phyloP scores from a whole-genome alignment of 2,797 vertebrate species.

The Artibeus lituratus region DNA sequence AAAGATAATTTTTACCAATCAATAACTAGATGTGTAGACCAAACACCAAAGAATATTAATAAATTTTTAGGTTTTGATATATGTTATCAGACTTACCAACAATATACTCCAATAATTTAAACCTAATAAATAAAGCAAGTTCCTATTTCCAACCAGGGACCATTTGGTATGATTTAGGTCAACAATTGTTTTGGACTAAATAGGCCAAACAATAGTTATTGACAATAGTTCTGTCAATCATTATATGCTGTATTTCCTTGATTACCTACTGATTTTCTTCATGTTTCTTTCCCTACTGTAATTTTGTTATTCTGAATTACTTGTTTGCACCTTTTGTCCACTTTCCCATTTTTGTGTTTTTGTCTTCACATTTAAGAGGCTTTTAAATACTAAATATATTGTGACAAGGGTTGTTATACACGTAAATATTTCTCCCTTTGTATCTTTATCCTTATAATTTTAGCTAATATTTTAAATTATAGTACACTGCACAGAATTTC shows the following conservation, averaged over 20 bases:
- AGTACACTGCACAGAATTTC: not conserved
- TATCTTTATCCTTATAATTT: not conserved
- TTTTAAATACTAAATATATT: not conserved
- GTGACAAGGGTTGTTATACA: not conserved
- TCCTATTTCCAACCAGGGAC: not conserved
- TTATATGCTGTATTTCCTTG: not conserved
- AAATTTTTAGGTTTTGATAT: not conserved
- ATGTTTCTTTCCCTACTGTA: not conserved
- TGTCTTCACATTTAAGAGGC: not conserved
- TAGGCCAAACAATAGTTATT: too few relatives aligned
- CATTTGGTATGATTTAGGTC: not conserved
- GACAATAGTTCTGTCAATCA: not conserved
- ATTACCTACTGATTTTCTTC: not conserved
- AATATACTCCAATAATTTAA: not conserved
- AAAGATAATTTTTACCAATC: not conserved
- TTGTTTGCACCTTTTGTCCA: not conserved
- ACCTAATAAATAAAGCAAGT: not conserved
- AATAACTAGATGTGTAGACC: not conserved
- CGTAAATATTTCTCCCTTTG: not conserved
- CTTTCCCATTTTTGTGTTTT: not conserved
- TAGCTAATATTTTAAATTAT: not conserved
- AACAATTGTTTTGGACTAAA: not conserved
- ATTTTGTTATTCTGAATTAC: constrained; percentile 3
- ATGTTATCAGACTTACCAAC: not conserved
- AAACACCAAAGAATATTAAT: not conserved